A percentile compares a stretch with the other conserved stretches of the same genome.
Conservation (phyloP, 2,113 vertebrate species). For the Strix aluco region DNA sequence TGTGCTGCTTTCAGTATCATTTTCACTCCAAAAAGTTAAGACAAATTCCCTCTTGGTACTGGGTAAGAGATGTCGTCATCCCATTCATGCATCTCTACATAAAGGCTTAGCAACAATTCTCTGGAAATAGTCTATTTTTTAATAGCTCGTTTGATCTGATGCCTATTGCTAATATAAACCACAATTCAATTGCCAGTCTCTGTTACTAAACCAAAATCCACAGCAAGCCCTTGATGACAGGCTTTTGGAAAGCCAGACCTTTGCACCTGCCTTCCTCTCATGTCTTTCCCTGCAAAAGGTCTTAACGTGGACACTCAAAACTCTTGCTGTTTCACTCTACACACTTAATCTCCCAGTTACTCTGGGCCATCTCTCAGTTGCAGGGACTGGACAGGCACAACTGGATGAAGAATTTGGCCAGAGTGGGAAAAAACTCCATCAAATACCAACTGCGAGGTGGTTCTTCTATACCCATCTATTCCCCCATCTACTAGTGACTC, state of each 20-base stretch:
- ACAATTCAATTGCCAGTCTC: neutral
- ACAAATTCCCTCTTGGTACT: neutral
- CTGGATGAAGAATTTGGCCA: neutral
- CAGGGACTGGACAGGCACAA: neutral
- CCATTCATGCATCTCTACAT: neutral
- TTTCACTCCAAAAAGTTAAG: neutral
- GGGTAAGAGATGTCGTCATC: neutral
- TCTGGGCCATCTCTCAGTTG: neutral
- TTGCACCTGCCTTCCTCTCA: neutral
- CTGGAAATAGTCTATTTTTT: neutral
- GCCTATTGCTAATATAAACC: neutral
- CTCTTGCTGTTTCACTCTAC: neutral
- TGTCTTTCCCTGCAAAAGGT: neutral
- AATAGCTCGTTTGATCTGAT: neutral
- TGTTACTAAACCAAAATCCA: neutral
- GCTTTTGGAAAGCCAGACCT: neutral
- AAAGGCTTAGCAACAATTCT: neutral
- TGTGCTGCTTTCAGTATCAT: neutral
- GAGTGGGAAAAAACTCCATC: neutral
- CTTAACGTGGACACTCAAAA: neutral
- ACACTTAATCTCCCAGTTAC: neutral
- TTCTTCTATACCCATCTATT: neutral
- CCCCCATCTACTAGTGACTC: neutral
- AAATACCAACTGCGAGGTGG: neutral
- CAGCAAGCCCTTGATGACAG: neutral